phyloP scores from a whole-genome alignment of 2,113 vertebrate species.

The Rhabdornis inornatus region DNA sequence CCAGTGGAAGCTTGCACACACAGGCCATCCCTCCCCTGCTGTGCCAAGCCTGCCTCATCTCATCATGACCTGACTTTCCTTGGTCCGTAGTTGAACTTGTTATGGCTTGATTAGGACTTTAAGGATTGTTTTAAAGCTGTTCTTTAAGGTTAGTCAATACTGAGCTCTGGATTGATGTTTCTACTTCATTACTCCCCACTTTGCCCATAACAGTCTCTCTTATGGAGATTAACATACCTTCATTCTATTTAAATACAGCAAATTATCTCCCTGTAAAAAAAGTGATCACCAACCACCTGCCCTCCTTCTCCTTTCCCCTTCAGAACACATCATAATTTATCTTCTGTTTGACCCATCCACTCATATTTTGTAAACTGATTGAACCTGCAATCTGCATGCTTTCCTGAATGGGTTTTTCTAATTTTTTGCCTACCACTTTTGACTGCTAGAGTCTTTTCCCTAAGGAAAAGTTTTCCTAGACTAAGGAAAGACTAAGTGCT shows the following conservation, averaged over 20 bases:
- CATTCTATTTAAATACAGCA: background rate
- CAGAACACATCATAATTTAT: background rate
- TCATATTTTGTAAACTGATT: background rate
- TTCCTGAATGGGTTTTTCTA: background rate
- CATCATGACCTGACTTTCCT: background rate
- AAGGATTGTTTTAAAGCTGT: background rate
- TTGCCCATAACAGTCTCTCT: background rate
- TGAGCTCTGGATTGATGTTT: background rate
- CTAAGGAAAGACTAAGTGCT: background rate
- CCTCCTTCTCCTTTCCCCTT: background rate
- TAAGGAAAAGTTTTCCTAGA: background rate
- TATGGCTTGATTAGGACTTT: background rate
- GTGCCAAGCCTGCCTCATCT: background rate
- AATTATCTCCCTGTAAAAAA: background rate
- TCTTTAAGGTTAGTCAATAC: background rate
- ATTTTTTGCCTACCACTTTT: background rate
- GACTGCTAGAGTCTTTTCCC: background rate
- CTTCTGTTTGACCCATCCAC: background rate
- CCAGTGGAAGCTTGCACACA: background rate
- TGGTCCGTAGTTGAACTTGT: background rate
- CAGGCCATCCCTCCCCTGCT: background rate
- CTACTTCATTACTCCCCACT: background rate
- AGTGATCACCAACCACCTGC: background rate
- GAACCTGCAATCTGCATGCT: accelerated
- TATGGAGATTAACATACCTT: background rate